A percentile compares a stretch with the other conserved stretches of the same genome.
Evolutionary conservation across 2,888 invertebrate genomes (phyloP).

Genomic region (Xylota sylvarum): DNA sequence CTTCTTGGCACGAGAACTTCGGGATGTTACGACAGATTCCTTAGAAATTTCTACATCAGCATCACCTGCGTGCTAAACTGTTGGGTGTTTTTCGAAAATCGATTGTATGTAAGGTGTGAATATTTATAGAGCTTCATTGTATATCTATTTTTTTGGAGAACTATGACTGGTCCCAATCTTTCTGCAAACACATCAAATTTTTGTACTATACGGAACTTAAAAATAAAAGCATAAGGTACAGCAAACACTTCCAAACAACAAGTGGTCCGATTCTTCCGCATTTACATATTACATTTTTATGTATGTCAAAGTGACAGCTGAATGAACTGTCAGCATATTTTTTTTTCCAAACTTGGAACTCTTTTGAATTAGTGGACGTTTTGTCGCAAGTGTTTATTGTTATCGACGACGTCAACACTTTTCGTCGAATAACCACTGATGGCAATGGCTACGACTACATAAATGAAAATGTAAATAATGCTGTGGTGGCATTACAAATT

Average conservation of each 20-base stretch:
- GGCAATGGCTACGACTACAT: neutral
- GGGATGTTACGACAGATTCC: neutral
- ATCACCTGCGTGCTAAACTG: neutral
- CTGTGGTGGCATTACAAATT: too few relatives aligned
- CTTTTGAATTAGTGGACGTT: slow-evolving; percentile 21
- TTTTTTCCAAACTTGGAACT: slow-evolving; percentile 28
- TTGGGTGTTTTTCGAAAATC: too few relatives aligned
- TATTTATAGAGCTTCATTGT: neutral
- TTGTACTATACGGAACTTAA: too few relatives aligned
- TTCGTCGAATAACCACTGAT: too few relatives aligned
- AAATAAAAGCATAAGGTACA: neutral
- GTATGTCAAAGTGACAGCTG: slow-evolving; percentile 49
- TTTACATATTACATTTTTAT: slow-evolving; percentile 4
- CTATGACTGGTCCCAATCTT: too few relatives aligned
- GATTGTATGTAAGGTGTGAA: neutral
- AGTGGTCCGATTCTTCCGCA: slow-evolving; percentile 2
- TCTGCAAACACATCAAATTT: too few relatives aligned
- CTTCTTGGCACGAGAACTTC: neutral
- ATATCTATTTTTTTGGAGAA: too few relatives aligned
- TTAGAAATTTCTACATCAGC: neutral
- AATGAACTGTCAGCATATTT: too few relatives aligned
- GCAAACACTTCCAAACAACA: neutral
- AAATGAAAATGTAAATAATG: too few relatives aligned
- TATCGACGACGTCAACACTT: neutral
- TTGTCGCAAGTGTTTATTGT: neutral